These are phyloP conservation scores for Xanthorhoe spadicearia DNA, from an alignment of 2,888 invertebrate species.

Conservation along the genomic window DNA sequence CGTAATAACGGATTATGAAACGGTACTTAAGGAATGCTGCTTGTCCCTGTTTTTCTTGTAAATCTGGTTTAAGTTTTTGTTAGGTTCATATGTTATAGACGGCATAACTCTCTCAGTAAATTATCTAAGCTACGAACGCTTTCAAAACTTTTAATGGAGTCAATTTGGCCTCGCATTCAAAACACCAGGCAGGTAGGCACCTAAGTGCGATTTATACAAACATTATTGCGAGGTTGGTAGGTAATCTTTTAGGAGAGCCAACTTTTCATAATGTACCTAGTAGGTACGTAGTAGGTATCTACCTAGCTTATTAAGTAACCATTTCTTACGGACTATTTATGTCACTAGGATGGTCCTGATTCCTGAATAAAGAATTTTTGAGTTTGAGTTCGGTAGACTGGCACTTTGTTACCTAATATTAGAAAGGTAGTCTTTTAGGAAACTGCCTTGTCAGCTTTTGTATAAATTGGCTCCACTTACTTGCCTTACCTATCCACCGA, in stretches of 20 bases:
- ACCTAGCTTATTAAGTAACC: too few species aligned
- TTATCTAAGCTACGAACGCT: constrained; percentile 82
- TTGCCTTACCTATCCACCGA: too few species aligned
- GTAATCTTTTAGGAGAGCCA: constrained; percentile 58
- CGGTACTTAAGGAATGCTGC: not conserved
- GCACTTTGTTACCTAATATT: too few species aligned
- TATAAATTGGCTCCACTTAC: too few species aligned
- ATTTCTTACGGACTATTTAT: not conserved
- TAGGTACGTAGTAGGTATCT: not conserved
- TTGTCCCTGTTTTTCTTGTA: not conserved
- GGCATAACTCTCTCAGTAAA: constrained; percentile 79
- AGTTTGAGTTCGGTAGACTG: too few species aligned
- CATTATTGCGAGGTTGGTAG: constrained; percentile 54
- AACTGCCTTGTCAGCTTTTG: too few species aligned
- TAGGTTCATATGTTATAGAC: constrained; percentile 71
- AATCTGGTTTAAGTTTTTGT: constrained; percentile 11
- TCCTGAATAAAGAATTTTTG: too few species aligned
- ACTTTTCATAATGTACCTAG: constrained; percentile 47
- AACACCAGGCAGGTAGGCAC: constrained; percentile 65
- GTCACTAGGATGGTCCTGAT: too few species aligned
- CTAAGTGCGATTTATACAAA: constrained; percentile 73
- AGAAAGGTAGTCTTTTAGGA: too few species aligned
- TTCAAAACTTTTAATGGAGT: constrained; percentile 84
- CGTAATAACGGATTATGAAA: too few species aligned
- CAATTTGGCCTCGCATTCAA: constrained; percentile 82